Conservation (phyloP, 2,113 vertebrate genomes). For the Gulo gulo region DNA sequence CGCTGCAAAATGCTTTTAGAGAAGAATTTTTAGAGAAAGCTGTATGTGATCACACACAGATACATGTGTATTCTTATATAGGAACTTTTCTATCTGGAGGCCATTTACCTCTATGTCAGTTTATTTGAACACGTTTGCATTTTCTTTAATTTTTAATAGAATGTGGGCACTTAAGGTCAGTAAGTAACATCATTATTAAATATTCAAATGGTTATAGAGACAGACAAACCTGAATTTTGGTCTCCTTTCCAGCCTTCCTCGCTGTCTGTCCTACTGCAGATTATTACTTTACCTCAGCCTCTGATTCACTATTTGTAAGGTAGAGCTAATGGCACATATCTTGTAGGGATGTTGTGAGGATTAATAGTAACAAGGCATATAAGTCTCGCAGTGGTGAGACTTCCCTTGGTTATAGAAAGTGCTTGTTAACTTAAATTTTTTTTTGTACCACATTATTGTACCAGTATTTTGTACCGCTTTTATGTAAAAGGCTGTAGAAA, state of each 20-base stretch:
- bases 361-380: neutral
- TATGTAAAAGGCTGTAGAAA: neutral
- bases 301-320: neutral
- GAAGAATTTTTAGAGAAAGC: neutral
- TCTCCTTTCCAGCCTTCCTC: neutral
- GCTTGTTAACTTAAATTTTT: neutral
- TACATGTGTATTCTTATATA: neutral
- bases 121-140: neutral
- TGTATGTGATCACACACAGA: neutral
- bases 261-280: neutral
- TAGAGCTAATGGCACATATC: neutral
- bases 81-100: neutral
- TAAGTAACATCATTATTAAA: neutral
- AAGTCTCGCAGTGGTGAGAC: neutral
- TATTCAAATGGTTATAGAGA: neutral
- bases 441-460: neutral
- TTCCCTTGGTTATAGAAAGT: neutral
- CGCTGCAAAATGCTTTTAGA: neutral
- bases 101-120: neutral
- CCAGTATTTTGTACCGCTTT: neutral
- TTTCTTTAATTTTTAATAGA: neutral
- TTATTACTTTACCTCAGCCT: neutral
- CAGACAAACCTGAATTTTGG: neutral
- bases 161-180: neutral
- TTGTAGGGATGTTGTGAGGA: neutral